phyloP scores from a whole-genome alignment of 2,797 vertebrate species.

The Harpagifer antarcticus region DNA sequence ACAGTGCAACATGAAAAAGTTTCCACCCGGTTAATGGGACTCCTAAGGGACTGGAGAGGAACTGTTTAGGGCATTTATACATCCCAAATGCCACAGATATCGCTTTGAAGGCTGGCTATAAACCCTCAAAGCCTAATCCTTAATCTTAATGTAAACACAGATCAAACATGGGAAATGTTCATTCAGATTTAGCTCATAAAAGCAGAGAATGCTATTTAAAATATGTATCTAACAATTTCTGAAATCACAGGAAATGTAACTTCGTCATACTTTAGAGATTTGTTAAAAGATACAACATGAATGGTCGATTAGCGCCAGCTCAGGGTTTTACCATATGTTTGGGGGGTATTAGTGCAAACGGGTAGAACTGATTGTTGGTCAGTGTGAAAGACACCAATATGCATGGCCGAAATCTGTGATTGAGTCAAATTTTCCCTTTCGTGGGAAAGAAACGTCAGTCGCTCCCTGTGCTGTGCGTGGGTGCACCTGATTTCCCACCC shows the following conservation, averaged over 20 bases:
- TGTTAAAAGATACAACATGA: conserved; percentile 42
- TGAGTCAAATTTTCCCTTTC: conserved; percentile 60
- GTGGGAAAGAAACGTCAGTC: conserved; percentile 11
- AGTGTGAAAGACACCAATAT: conserved; percentile 43
- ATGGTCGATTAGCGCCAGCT: conserved; percentile 55
- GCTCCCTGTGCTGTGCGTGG: conserved; percentile 13
- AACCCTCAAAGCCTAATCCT: conserved; percentile 32
- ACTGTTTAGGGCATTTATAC: conserved; percentile 53
- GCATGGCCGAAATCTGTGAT: conserved; percentile 59
- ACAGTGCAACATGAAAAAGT: conserved; percentile 64
- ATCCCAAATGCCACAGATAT: conserved; percentile 38
- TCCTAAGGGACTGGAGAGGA: conserved; percentile 44
- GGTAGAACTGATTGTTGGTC: conserved; percentile 35
- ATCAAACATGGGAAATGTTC: conserved; percentile 26
- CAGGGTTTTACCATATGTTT: conserved; percentile 25
- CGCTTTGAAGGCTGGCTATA: conserved; percentile 56
- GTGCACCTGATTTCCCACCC: conserved; percentile 63
- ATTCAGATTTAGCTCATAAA: conserved; percentile 14
- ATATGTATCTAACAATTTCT: conserved; percentile 15
- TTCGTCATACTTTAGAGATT: conserved; percentile 17
- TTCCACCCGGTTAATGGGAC: conserved; percentile 59
- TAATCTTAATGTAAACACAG: conserved; percentile 47
- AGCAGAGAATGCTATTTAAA: background rate
- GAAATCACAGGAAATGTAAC: conserved; percentile 43
- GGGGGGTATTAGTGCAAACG: conserved; percentile 22